Percentiles rank a stretch among this genome's conserved stretches.
These are phyloP conservation scores for Stylophora pistillata DNA, from an alignment of 64 coral and sea anemone genomes.

Conservation along the genomic window DNA sequence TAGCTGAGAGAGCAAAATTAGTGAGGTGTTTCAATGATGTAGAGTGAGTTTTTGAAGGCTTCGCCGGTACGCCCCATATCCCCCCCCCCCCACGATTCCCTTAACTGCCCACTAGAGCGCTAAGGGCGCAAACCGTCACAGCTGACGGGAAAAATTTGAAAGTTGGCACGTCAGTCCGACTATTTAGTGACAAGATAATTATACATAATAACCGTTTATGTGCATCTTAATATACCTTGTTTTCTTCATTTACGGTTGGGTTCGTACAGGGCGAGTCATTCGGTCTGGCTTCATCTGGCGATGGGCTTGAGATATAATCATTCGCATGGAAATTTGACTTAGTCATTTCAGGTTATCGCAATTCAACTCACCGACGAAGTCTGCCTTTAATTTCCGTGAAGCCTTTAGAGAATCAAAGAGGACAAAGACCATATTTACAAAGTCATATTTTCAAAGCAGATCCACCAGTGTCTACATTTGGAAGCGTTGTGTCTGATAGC, in stretches of 20 bases:
- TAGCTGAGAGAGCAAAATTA: no score
- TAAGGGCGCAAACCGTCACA: neutral
- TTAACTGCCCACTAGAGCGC: no score
- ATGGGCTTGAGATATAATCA: no score
- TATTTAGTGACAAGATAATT: neutral
- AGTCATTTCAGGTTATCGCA: no score
- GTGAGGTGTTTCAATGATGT: no score
- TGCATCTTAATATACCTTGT: neutral
- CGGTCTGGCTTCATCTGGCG: no score
- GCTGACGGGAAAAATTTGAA: neutral
- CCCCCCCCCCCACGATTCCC: neutral
- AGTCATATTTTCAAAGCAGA: neutral
- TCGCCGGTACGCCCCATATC: neutral
- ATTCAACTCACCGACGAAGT: neutral
- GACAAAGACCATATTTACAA: neutral
- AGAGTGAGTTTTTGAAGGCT: no score
- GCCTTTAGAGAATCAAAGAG: neutral
- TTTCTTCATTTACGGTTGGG: neutral
- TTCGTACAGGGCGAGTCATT: no score
- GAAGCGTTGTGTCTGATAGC: neutral
- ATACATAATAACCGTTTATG: neutral
- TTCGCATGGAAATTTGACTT: no score
- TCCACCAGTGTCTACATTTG: neutral
- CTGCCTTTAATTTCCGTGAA: neutral
- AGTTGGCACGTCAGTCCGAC: neutral